phyloP scores from a whole-genome alignment of 2,888 invertebrate genomes.

The Odontomyia ornata region DNA sequence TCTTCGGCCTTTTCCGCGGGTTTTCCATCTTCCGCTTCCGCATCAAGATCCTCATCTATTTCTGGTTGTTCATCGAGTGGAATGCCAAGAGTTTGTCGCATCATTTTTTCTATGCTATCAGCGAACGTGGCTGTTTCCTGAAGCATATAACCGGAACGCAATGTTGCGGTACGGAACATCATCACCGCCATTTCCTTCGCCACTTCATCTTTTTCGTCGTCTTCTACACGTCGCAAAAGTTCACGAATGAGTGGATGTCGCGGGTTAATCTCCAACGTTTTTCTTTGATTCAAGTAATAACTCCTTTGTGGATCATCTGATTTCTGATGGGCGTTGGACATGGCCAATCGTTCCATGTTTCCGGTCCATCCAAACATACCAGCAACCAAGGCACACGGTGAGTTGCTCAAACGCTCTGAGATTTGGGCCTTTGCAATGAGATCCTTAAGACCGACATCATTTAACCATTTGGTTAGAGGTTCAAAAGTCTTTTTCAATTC shows the following conservation, averaged over 20 bases:
- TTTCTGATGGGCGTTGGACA: constrained; percentile 97
- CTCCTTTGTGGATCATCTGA: constrained; percentile 88
- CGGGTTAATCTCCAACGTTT: constrained; percentile 96
- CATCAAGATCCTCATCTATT: constrained; percentile 63
- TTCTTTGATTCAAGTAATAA: constrained; percentile 91
- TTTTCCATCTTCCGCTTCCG: constrained; percentile 62
- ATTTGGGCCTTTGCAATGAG: constrained; percentile 81
- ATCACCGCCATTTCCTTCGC: constrained; percentile 87
- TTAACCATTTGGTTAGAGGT: constrained; percentile 90
- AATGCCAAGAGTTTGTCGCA: constrained; percentile 82
- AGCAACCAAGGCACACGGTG: constrained; percentile 96
- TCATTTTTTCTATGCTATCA: constrained; percentile 87
- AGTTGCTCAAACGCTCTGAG: constrained; percentile 87
- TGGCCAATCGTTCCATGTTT: constrained; percentile 97
- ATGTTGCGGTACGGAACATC: constrained; percentile 91
- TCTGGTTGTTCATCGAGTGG: constrained; percentile 74
- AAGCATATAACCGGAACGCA: constrained; percentile 94
- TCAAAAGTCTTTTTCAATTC: constrained; percentile 81
- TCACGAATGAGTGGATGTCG: constrained; percentile 95
- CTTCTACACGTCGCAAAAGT: constrained; percentile 81
- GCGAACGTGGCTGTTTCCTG: constrained; percentile 89
- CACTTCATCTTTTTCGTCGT: constrained; percentile 78
- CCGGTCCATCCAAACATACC: constrained; percentile 99
- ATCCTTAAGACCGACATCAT: constrained; percentile 81
- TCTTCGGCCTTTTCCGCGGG: constrained; percentile 65